Base-by-base conservation (phyloP, 2,113 vertebrate species). In the Eidolon helvum region DNA sequence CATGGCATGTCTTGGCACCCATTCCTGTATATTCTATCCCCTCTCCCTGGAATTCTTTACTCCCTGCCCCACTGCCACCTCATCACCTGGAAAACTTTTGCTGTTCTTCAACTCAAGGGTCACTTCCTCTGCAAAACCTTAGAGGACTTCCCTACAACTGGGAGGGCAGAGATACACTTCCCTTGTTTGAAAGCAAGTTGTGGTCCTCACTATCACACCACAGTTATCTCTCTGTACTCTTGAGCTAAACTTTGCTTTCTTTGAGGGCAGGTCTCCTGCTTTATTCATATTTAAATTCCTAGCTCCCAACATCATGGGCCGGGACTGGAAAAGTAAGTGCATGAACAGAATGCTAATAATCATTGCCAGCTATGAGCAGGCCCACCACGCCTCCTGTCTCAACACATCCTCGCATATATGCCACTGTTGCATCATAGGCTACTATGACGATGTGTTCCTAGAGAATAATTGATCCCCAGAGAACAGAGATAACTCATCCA, bases 391-490 rank as follows among this genome's bases (percentile, higher is more conserved):
- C 22, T 72, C 50, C 65, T 18, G 11, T 10, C 40, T 28, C n/a
- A 18, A 40, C 30, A 33, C 0, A 12, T 35, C 10, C 26, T 38
- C 24, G 50, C 0, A 0, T 10, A 0, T 0, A 15, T 7, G 21
- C 30, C 26, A 0, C 28, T 2, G 14, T 24, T 26, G 21, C 26
- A 1, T 66, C 35, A 28, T 1, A 33, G 21, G 3, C 40, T 66
- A 4, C 63, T 38, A 33, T 7, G 43, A 30, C 2, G 15, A 26
- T 14, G 2, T 3, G 33, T 45, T 87, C 80, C 69, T 8, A 87
- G 78, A 87, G 30, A 12, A 12, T 30, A n/a, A 66, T 0, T 15
- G 53, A n/a, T n/a, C 61, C 24, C 80, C 90, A 50, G 59, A 38
- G 21, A 55, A 57, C 6, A 59, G 45, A 43, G 14, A 50, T 26